Base-by-base conservation (phyloP, 2,113 vertebrate species). In the Ochotona curzoniae region DNA sequence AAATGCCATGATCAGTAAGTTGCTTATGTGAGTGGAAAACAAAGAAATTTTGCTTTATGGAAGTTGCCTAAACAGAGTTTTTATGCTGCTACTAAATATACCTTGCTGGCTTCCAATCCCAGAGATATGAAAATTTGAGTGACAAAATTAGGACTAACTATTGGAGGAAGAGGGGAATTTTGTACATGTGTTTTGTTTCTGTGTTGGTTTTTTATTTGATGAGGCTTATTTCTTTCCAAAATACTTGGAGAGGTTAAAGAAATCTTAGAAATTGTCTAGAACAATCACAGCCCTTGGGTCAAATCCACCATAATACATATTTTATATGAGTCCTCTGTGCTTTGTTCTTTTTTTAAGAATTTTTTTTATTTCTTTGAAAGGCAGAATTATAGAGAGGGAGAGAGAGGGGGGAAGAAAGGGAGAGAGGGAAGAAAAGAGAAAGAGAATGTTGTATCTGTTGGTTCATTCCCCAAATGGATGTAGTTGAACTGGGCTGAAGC, bases 51-150 rank as follows among this genome's bases (percentile, higher is more conserved):
- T 79, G 60, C 1, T 83, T 93, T 4, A 73, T 1, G 85, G 35
- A 81, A 67, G 49, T 82, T 96, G 18, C 69, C n/a, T 93, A 71
- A 94, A 63, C 21, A 84, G 76, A 91, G 2, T 76, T 70, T 71
- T 79, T 89, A 8, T 87, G 10, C 9, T 64, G 0, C 35, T 60
- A 2, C 21, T 81, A 51, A 84, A 35, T 81, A 71, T n/a, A 32
- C 32, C 20, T 75, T 93, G 64, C 79, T 90, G 30, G 20, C 92
- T 88, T 87, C 60, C 38, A 2, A 12, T 28, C 32, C 49, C 21
- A 87, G 26, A 85, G 47, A 83, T 61, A 9, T 76, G 54, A 86
- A 93, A 67, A 44, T 91, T 79, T 66, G 32, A 10, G 49, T 76
- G 9, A 47, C 66, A 70, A 76, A 91, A 60, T 44, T 44, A 44